Evolutionary conservation across 2,888 invertebrate genomes (phyloP).

Genomic region (Apotomis turbidana): DNA sequence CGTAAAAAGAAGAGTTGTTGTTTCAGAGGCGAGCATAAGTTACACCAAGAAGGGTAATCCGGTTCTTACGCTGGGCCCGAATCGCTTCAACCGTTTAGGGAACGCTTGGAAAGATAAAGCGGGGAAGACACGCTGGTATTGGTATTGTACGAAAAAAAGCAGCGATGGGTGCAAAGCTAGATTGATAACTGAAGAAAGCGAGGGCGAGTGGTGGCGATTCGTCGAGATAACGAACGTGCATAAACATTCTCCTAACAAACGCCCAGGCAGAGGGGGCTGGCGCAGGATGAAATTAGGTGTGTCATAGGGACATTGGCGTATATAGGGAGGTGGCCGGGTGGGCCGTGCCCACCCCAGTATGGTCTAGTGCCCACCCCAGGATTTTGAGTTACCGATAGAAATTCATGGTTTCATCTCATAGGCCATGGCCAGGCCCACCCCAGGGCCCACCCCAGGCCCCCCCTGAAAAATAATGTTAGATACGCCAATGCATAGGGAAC

Average conservation of each 20-base stretch:
- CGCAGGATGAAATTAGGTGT: too few relatives aligned
- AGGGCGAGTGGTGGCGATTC: slow-evolving; percentile 4
- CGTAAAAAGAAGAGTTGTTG: not conserved
- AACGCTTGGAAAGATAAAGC: not conserved
- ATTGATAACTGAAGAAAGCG: slow-evolving; percentile 15
- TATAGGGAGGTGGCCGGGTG: too few relatives aligned
- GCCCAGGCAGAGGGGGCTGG: not conserved
- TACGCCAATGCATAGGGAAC: too few relatives aligned
- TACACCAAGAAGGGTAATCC: slow-evolving; percentile 18
- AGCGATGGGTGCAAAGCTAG: slow-evolving; percentile 12
- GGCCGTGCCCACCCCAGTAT: too few relatives aligned
- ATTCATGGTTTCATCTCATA: too few relatives aligned
- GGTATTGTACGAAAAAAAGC: slow-evolving; percentile 6
- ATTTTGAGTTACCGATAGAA: too few relatives aligned
- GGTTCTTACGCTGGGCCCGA: slow-evolving; percentile 7
- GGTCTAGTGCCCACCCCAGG: too few relatives aligned
- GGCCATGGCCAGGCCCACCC: too few relatives aligned
- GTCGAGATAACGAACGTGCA: slow-evolving; percentile 13
- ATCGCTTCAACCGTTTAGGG: not conserved
- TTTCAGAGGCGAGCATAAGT: slow-evolving; percentile 10
- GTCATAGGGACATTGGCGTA: too few relatives aligned
- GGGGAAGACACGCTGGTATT: slow-evolving; percentile 3
- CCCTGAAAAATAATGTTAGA: too few relatives aligned
- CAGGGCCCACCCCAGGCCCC: too few relatives aligned
- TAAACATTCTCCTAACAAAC: not conserved